These are phyloP conservation scores for Ophion obscuratus DNA, from an alignment of 2,888 invertebrate genomes.

Conservation along the genomic window DNA sequence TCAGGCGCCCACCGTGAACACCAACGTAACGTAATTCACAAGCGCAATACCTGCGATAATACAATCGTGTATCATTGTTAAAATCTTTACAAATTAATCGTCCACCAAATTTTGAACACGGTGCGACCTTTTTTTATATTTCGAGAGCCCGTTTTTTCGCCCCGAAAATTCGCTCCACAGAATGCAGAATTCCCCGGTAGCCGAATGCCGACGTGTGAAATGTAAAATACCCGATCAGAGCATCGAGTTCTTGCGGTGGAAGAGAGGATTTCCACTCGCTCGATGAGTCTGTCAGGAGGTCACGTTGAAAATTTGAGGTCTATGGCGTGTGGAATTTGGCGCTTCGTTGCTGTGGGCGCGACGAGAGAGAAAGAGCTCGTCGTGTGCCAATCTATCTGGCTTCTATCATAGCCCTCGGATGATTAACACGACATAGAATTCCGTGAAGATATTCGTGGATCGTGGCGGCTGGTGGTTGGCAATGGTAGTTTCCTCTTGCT, in stretches of 20 bases:
- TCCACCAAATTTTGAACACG: not conserved
- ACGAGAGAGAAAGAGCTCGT: conserved; percentile 31
- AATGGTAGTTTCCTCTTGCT: conserved; percentile 46
- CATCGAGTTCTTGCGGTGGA: conserved; percentile 58
- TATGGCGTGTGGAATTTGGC: conserved; percentile 63
- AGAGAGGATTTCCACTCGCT: conserved; percentile 35
- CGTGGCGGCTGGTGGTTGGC: conserved; percentile 61
- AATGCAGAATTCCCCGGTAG: not conserved
- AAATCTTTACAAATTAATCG: not conserved
- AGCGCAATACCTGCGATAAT: not conserved
- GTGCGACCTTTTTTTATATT: not conserved
- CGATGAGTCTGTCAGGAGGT: conserved; percentile 54
- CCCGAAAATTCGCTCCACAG: not conserved
- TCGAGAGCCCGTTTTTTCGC: not conserved
- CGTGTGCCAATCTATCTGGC: conserved; percentile 65
- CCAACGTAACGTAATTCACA: not conserved
- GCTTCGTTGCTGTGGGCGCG: conserved; percentile 38
- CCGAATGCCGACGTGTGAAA: conserved; percentile 11
- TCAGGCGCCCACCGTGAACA: too few species aligned
- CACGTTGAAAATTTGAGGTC: conserved; percentile 66
- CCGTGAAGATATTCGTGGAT: conserved; percentile 74
- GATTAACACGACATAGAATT: conserved; percentile 77
- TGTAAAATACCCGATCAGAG: conserved; percentile 51
- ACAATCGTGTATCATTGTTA: not conserved
- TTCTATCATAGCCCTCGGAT: conserved; percentile 66